Percentiles rank a stretch among this genome's conserved stretches.
Conservation (phyloP, 1,140 invertebrate genomes). For the Tetranychus cinnabarinus region DNA sequence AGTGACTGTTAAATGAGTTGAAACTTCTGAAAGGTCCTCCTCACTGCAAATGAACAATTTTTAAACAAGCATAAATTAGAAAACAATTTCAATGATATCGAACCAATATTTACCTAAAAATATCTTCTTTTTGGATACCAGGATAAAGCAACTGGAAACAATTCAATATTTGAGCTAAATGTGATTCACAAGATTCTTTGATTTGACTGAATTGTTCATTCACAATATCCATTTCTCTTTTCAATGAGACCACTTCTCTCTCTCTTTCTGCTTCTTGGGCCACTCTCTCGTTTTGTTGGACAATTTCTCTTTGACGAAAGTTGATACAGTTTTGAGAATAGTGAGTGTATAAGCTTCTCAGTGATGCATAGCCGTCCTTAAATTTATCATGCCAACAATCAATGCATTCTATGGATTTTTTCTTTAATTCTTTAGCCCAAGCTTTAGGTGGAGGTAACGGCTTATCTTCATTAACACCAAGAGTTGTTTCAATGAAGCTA, state of each 20-base stretch:
- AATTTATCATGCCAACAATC: constrained; percentile 28
- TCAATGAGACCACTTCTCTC: constrained; percentile 13
- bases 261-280: constrained; percentile 14
- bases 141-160: constrained; percentile 23
- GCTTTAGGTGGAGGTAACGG: constrained; percentile 27
- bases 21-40: background rate
- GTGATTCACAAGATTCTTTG: constrained; percentile 6
- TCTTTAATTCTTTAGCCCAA: constrained; percentile 24
- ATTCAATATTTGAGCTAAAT: constrained; percentile 19
- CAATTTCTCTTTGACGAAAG: constrained; percentile 1
- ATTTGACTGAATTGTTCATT: constrained; percentile 5
- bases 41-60: no score
- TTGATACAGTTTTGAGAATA: constrained; percentile 17
- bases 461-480: constrained; percentile 22
- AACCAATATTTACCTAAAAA: background rate
- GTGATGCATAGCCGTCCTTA: constrained; percentile 25
- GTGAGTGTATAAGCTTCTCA: constrained; percentile 26
- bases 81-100: no score
- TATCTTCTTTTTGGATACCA: constrained; percentile 6
- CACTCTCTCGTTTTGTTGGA: constrained; percentile 10
- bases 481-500: constrained; percentile 23
- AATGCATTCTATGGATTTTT: constrained; percentile 22
- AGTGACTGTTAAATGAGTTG: background rate
- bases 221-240: constrained; percentile 15
- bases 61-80: no score